Conservation (phyloP, 1,140 invertebrate species). For the Conus ventricosus region DNA sequence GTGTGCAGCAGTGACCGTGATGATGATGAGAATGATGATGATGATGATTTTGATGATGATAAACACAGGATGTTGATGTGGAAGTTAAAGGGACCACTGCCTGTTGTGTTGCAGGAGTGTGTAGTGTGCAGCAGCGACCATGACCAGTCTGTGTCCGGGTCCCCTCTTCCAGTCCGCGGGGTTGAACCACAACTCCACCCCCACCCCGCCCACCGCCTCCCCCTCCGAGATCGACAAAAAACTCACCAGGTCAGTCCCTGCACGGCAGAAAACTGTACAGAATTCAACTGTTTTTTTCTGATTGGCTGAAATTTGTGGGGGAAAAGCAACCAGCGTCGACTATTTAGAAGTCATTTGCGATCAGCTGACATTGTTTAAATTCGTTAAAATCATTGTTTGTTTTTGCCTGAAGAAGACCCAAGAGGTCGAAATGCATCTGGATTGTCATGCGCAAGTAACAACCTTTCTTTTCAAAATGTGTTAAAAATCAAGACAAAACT, state of each 20-base stretch:
- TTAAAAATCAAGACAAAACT: too few species aligned
- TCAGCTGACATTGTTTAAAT: too few species aligned
- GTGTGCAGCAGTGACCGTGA: neutral
- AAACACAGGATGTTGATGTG: neutral
- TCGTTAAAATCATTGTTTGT: too few species aligned
- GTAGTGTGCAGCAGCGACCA: conserved; percentile 9
- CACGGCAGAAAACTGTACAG: too few species aligned
- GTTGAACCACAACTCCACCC: conserved; percentile 57
- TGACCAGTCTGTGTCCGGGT: conserved; percentile 60
- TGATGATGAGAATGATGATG: too few species aligned
- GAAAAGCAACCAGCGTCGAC: too few species aligned
- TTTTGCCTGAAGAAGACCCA: too few species aligned
- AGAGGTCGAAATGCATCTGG: too few species aligned
- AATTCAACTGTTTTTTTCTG: neutral
- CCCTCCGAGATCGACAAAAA: conserved; percentile 45
- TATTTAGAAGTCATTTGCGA: too few species aligned
- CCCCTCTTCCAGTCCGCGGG: conserved; percentile 53
- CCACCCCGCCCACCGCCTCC: conserved; percentile 47
- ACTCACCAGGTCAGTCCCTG: conserved; percentile 45
- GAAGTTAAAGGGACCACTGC: neutral
- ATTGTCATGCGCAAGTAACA: too few species aligned
- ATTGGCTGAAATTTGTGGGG: neutral
- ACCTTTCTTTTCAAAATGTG: too few species aligned
- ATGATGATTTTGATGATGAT: neutral
- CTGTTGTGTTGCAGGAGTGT: too few species aligned